A percentile compares a stretch with the other conserved stretches of the same genome.
Conservation (phyloP, 2,113 vertebrate genomes). For the Anolis sagrei region DNA sequence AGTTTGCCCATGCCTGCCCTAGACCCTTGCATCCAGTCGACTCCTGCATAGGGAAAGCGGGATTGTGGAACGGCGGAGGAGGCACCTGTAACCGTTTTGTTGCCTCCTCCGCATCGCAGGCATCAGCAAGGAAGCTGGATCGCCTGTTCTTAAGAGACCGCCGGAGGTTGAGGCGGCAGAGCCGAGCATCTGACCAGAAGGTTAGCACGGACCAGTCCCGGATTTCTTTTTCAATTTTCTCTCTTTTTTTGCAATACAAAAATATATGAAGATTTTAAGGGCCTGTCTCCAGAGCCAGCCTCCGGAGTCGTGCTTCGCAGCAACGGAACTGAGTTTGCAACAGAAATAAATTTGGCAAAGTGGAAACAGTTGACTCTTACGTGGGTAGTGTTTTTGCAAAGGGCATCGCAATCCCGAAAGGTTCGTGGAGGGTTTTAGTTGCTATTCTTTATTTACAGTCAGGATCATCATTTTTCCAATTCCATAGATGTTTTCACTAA, state of each 20-base stretch:
- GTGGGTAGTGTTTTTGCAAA: not conserved
- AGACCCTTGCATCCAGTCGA: too few species aligned
- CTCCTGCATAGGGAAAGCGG: too few species aligned
- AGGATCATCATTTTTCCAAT: too few species aligned
- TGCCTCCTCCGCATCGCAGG: constrained; percentile 3
- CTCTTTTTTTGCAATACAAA: not conserved
- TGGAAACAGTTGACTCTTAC: not conserved
- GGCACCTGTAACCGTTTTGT: not conserved
- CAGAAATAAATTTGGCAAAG: constrained; percentile 5
- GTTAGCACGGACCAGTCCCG: not conserved
- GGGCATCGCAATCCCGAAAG: too few species aligned
- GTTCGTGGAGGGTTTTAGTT: not conserved
- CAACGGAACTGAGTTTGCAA: not conserved
- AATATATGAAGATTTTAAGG: too few species aligned
- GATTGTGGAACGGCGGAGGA: too few species aligned
- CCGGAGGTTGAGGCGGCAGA: not conserved
- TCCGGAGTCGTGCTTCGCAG: not conserved
- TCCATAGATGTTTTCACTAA: too few species aligned
- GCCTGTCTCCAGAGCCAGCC: not conserved
- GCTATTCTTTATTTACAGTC: too few species aligned
- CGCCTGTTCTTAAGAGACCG: not conserved
- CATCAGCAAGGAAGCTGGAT: not conserved
- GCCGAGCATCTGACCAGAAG: not conserved
- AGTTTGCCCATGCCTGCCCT: too few species aligned
- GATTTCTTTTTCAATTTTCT: too few species aligned